These are phyloP conservation scores for Oscheius myriophilus DNA, from an alignment of 2,888 invertebrate species.

Conservation along the genomic window DNA sequence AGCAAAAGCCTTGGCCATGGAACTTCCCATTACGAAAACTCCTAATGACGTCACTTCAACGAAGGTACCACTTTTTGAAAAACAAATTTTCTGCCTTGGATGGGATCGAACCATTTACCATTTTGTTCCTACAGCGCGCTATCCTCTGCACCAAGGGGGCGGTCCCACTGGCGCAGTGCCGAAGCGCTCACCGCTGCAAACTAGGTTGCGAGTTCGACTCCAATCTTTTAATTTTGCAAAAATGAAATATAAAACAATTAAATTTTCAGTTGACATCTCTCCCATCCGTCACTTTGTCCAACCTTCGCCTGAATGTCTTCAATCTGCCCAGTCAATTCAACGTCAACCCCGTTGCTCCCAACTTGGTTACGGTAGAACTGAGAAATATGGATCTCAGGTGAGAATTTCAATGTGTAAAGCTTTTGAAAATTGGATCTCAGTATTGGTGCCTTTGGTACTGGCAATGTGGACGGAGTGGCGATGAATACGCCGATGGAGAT, in stretches of 20 bases:
- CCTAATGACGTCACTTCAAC: constrained; percentile 16
- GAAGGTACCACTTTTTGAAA: constrained; percentile 5
- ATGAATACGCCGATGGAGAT: constrained; percentile 23
- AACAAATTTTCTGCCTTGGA: neutral
- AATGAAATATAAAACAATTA: no score
- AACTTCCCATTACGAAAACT: constrained; percentile 26
- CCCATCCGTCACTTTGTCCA: constrained; percentile 17
- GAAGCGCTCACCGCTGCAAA: no score
- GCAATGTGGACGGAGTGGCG: constrained; percentile 8
- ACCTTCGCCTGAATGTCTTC: constrained; percentile 18
- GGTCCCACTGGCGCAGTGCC: no score
- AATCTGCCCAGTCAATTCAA: constrained; percentile 21
- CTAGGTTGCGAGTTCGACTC: no score
- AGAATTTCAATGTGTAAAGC: neutral
- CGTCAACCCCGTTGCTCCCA: constrained; percentile 16
- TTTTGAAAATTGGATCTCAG: constrained; percentile 11
- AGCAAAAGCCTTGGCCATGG: constrained; percentile 51
- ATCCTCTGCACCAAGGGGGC: no score
- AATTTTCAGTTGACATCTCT: constrained; percentile 24
- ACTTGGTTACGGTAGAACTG: constrained; percentile 9
- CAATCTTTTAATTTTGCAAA: no score
- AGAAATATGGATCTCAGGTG: constrained; percentile 21
- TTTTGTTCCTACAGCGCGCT: no score
- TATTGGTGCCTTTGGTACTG: constrained; percentile 20
- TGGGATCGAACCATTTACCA: no score